A percentile compares a stretch with the other conserved stretches of the same genome.
These are phyloP conservation scores for Artemisiospiza belli DNA, from an alignment of 2,113 vertebrate genomes.

Conservation along the genomic window DNA sequence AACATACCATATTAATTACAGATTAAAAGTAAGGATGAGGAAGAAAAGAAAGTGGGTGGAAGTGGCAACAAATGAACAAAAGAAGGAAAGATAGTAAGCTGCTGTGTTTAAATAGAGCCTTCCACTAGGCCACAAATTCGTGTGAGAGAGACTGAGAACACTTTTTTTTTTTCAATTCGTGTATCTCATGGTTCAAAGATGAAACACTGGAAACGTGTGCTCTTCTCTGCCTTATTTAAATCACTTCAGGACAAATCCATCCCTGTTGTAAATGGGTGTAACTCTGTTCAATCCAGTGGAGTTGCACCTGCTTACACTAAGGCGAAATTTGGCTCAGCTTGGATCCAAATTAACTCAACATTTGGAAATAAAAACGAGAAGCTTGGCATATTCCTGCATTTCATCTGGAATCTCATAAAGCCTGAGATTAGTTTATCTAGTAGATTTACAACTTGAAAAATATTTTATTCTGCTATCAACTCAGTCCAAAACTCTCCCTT, in stretches of 20 bases:
- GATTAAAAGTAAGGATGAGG: neutral
- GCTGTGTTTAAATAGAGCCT: neutral
- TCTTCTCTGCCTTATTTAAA: constrained; percentile 31
- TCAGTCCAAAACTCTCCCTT: constrained; percentile 30
- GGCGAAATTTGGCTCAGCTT: neutral
- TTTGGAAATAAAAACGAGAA: constrained; percentile 38
- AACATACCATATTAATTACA: neutral
- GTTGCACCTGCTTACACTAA: constrained; percentile 45
- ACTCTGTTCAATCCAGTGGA: constrained; percentile 10
- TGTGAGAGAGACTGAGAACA: neutral
- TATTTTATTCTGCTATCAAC: constrained; percentile 8
- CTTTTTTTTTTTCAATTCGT: neutral
- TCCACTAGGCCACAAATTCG: neutral
- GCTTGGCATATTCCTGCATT: constrained; percentile 26
- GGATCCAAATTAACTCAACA: constrained; percentile 46
- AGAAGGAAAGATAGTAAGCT: neutral
- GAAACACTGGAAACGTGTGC: constrained; percentile 41
- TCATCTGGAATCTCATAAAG: constrained; percentile 33
- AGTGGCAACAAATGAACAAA: neutral
- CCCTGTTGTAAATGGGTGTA: constrained; percentile 31
- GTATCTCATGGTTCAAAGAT: neutral
- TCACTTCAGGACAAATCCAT: constrained; percentile 33
- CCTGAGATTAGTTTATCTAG: constrained; percentile 52
- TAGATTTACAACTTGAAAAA: constrained; percentile 52
- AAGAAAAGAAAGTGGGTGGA: neutral